Evolutionary conservation across 2,113 vertebrate species (phyloP).

Genomic region (Zosterops borbonicus): DNA sequence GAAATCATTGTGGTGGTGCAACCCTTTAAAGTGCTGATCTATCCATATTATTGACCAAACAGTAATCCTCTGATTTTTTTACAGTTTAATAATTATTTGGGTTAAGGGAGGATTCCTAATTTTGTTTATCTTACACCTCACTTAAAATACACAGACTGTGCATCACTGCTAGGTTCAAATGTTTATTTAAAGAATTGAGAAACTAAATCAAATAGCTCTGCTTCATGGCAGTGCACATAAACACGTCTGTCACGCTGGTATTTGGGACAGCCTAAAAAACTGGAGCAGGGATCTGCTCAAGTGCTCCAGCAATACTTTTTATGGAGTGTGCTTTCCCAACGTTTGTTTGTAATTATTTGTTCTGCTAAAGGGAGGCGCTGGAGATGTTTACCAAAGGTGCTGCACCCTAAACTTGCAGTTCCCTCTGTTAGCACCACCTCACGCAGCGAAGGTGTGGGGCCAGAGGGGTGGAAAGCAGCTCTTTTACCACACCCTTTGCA

Average conservation of each 20-base stretch:
- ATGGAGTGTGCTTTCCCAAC: neutral
- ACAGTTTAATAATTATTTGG: neutral
- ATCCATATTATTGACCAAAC: neutral
- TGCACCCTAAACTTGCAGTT: neutral
- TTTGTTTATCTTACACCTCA: neutral
- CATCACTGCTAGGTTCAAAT: neutral
- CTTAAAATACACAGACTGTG: neutral
- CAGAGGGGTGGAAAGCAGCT: neutral
- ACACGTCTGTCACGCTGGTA: neutral
- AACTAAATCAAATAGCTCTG: neutral
- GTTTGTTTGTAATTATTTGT: neutral
- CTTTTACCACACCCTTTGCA: neutral
- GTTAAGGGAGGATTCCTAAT: neutral
- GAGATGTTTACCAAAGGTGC: neutral
- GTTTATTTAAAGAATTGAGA: neutral
- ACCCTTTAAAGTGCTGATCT: neutral
- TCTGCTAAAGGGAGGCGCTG: neutral
- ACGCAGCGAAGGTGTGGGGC: neutral
- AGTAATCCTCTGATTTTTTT: neutral
- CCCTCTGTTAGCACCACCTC: neutral
- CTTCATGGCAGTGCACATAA: neutral
- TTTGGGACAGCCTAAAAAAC: neutral
- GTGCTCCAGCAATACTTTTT: neutral
- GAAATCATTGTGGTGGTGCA: neutral
- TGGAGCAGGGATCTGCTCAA: neutral